Conservation (phyloP, 2,888 invertebrate species). For the Drosophila bunnanda region DNA sequence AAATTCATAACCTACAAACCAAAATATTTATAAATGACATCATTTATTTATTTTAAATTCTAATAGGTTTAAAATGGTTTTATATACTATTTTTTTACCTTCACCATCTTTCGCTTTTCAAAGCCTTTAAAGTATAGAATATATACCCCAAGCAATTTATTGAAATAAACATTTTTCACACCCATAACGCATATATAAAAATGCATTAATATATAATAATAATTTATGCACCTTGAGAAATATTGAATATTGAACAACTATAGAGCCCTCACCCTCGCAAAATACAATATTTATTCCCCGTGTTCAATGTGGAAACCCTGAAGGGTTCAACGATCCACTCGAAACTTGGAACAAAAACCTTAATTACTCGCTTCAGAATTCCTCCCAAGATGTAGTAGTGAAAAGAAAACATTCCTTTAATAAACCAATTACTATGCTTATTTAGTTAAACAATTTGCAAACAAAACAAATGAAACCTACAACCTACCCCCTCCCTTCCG, state of each 20-base stretch:
- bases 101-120: background rate
- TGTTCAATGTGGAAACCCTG: conserved; percentile 23
- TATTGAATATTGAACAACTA: background rate
- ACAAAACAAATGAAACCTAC: conserved; percentile 26
- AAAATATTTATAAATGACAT: background rate
- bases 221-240: background rate
- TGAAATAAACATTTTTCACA: background rate
- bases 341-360: background rate
- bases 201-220: background rate
- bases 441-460: conserved; percentile 44
- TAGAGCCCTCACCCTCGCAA: background rate
- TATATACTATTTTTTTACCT: background rate
- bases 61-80: background rate
- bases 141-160: background rate
- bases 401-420: conserved; percentile 20
- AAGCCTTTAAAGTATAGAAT: background rate
- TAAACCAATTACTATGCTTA: conserved; percentile 35
- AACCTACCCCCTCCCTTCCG: conserved; percentile 10
- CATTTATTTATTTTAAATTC: background rate
- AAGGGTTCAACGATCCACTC: conserved; percentile 20
- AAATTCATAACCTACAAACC: too few species aligned
- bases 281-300: background rate
- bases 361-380: background rate
- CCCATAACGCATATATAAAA: background rate
- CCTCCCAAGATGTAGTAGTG: background rate